A percentile compares a stretch with the other conserved stretches of the same genome.
Evolutionary conservation across 1,140 invertebrate genomes (phyloP).

Genomic region (Tetraneura akinire): DNA sequence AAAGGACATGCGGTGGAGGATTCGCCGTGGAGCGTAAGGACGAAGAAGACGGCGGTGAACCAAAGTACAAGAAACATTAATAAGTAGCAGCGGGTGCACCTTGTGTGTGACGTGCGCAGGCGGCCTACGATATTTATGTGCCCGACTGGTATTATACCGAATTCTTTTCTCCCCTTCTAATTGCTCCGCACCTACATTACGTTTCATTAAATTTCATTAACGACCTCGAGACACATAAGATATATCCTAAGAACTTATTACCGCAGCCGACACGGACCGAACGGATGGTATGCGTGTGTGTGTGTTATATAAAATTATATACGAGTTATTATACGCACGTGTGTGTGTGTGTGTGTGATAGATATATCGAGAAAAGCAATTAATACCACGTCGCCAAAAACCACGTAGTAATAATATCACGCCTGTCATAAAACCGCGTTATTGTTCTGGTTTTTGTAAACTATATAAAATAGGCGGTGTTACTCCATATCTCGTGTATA

Average conservation of each 20-base stretch:
- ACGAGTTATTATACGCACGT: too few relatives aligned
- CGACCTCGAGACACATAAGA: neutral
- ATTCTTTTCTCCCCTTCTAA: neutral
- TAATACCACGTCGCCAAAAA: neutral
- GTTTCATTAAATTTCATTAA: constrained; percentile 41
- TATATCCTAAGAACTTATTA: too few relatives aligned
- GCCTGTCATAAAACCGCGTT: too few relatives aligned
- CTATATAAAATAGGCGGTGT: too few relatives aligned
- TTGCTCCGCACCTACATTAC: neutral
- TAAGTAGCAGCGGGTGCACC: constrained; percentile 21
- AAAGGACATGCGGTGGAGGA: too few relatives aligned
- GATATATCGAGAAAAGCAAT: neutral
- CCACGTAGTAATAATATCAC: neutral
- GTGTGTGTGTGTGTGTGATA: neutral
- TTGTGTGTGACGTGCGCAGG: constrained; percentile 14
- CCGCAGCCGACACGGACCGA: too few relatives aligned
- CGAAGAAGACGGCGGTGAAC: constrained; percentile 3
- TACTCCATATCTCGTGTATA: too few relatives aligned
- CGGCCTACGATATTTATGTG: constrained; percentile 13
- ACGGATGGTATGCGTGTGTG: neutral
- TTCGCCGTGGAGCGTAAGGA: neutral
- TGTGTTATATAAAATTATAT: neutral
- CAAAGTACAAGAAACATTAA: constrained; percentile 25
- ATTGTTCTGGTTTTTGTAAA: too few relatives aligned
- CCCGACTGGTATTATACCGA: neutral